These are phyloP conservation scores for Microcaecilia unicolor DNA, from an alignment of 2,797 vertebrate genomes.

Conservation along the genomic window DNA sequence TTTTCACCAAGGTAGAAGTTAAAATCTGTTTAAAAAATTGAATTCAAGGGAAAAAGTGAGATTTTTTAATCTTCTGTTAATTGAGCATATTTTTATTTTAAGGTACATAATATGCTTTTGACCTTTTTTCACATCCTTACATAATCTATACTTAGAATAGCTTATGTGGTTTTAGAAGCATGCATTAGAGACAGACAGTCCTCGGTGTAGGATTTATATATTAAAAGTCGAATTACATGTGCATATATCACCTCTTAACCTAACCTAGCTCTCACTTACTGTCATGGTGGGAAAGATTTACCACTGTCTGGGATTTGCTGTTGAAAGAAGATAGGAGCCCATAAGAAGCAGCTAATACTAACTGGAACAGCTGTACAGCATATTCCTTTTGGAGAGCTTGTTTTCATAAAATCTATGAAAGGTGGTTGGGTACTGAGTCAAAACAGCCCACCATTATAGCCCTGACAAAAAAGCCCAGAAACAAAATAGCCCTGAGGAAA, in stretches of 20 bases:
- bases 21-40: no score
- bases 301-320: conserved; percentile 54
- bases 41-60: no score
- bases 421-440: no score
- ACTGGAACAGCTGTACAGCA: conserved; percentile 54
- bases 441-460: no score
- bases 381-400: conserved; percentile 41
- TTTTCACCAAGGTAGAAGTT: no score
- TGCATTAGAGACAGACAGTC: conserved; percentile 16
- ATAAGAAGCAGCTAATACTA: conserved; percentile 52
- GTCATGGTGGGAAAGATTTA: conserved; percentile 31
- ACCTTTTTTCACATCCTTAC: no score
- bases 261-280: conserved; percentile 36
- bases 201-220: conserved; percentile 9
- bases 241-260: conserved; percentile 37
- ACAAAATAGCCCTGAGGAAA: no score
- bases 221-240: conserved; percentile 33
- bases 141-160: conserved; percentile 8
- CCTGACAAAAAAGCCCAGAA: no score
- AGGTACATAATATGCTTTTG: no score
- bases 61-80: no score
- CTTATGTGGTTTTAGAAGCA: neutral
- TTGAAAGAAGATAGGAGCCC: conserved; percentile 50
- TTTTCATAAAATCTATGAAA: conserved; percentile 45
- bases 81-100: no score